A percentile compares a stretch with the other conserved stretches of the same genome.
Conservation (phyloP, 2,113 vertebrate genomes). For the Nerophis ophidion region DNA sequence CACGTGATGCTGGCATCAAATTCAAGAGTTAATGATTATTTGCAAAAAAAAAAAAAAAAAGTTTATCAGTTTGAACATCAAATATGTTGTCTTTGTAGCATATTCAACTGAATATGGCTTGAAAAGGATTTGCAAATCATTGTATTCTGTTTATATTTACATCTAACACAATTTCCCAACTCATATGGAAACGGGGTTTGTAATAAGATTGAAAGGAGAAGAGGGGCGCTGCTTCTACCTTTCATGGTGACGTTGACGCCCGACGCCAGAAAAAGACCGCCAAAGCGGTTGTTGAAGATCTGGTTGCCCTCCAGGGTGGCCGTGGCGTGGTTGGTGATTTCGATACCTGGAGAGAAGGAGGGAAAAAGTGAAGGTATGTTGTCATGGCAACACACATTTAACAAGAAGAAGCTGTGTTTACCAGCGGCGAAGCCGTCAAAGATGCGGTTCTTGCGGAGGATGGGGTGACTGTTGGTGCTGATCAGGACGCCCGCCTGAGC, state of each 20-base stretch:
- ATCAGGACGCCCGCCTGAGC: constrained; percentile 97
- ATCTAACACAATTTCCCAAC: no score
- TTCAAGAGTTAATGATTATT: no score
- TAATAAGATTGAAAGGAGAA: no score
- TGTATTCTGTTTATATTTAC: no score
- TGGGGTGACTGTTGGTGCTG: constrained; percentile 97
- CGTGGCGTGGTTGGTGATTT: constrained; percentile 98
- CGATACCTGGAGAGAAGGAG: constrained; percentile 78
- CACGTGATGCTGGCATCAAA: no score
- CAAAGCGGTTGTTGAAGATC: constrained; percentile 99
- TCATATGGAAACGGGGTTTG: no score
- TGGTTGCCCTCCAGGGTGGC: constrained; percentile 99
- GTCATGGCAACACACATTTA: background rate
- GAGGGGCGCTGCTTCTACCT: constrained; percentile 66
- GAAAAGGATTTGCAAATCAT: no score
- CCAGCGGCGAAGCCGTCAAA: constrained; percentile 98
- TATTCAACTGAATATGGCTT: no score
- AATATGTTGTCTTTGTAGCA: no score
- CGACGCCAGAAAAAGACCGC: constrained; percentile 95
- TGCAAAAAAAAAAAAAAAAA: no score
- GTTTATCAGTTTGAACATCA: no score
- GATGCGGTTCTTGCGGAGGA: constrained; percentile 97
- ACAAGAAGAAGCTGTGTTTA: constrained; percentile 27
- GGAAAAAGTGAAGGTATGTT: background rate
- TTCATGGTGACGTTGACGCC: constrained; percentile 99